Conservation (phyloP, 2,113 vertebrate species). For the Tinamus guttatus region DNA sequence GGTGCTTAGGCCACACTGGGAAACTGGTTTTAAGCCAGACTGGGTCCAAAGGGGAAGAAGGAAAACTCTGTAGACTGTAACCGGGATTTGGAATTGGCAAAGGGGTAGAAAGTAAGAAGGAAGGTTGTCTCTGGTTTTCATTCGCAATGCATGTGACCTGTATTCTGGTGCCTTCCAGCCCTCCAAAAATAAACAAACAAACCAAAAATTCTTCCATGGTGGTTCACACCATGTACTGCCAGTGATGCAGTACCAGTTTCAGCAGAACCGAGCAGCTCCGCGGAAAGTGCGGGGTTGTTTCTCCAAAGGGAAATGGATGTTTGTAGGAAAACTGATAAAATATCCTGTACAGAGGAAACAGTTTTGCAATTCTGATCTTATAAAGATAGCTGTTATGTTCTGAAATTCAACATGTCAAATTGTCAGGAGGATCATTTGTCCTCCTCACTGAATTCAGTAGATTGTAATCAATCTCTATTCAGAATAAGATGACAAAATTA, state of each 20-base stretch:
- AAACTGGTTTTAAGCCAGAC: constrained; percentile 30
- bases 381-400: neutral
- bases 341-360: neutral
- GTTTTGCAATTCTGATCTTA: neutral
- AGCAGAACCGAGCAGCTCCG: neutral
- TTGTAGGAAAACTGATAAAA: neutral
- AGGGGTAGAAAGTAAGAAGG: neutral
- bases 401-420: neutral
- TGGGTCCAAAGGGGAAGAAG: neutral
- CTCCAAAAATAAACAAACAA: neutral
- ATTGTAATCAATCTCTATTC: neutral
- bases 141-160: neutral
- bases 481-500: neutral
- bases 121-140: neutral
- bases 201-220: neutral
- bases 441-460: neutral
- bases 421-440: neutral
- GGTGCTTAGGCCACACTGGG: neutral
- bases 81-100: constrained; percentile 1
- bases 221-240: neutral
- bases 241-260: neutral
- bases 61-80: neutral
- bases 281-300: neutral
- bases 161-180: neutral
- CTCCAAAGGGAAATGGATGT: neutral